Evolutionary conservation across 2,888 invertebrate species (phyloP).

Genomic region (Prosapia bicincta): DNA sequence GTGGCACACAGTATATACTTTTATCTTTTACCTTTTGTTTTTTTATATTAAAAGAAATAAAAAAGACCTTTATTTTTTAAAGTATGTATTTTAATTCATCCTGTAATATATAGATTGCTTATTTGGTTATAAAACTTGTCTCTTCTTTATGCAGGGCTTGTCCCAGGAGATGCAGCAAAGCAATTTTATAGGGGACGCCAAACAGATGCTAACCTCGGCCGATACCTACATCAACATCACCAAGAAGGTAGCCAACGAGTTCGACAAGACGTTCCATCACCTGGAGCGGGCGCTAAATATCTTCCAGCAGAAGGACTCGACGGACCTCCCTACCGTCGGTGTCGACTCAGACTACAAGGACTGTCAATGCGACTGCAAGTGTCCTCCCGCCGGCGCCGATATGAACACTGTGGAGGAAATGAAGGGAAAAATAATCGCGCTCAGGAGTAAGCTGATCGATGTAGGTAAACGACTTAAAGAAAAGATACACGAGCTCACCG

Average conservation of each 20-base stretch:
- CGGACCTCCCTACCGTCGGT: too few relatives aligned
- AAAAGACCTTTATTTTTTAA: too few relatives aligned
- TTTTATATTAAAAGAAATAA: too few relatives aligned
- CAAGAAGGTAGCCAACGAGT: neutral
- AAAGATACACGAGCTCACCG: neutral
- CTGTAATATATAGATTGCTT: too few relatives aligned
- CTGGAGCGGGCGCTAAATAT: neutral
- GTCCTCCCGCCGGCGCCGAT: neutral
- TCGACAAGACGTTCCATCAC: neutral
- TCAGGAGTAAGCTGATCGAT: neutral
- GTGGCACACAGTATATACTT: too few relatives aligned
- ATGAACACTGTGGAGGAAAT: neutral
- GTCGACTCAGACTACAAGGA: neutral
- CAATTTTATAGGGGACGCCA: neutral
- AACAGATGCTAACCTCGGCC: neutral
- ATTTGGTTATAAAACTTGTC: too few relatives aligned
- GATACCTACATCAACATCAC: neutral
- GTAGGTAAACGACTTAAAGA: neutral
- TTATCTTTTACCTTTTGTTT: too few relatives aligned
- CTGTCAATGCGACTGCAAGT: neutral
- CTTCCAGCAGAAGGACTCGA: neutral
- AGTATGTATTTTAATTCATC: too few relatives aligned
- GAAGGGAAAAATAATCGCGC: neutral
- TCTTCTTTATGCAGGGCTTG: too few relatives aligned
- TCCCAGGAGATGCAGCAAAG: neutral